Conservation (phyloP, 2,888 invertebrate genomes). For the Luffia ferchaultella region DNA sequence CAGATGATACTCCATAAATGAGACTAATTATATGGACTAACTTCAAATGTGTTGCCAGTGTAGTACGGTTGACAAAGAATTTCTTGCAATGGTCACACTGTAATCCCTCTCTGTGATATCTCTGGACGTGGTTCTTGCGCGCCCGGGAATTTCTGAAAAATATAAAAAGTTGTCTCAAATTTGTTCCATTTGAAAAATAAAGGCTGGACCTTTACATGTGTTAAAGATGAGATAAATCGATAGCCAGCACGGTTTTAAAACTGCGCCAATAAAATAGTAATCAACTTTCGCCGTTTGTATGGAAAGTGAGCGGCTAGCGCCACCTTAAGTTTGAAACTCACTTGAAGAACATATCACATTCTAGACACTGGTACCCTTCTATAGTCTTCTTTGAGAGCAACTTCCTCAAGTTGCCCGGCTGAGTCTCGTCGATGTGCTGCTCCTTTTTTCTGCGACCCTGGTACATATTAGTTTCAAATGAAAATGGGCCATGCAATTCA, state of each 20-base stretch:
- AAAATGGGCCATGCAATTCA: too few relatives aligned
- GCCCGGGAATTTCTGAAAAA: constrained; percentile 41
- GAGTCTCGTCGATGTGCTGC: constrained; percentile 7
- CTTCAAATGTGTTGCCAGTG: constrained; percentile 48
- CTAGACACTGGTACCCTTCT: constrained; percentile 50
- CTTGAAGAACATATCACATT: constrained; percentile 59
- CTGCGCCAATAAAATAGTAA: too few relatives aligned
- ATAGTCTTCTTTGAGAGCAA: constrained; percentile 51
- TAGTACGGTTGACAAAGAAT: constrained; percentile 47
- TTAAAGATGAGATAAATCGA: neutral
- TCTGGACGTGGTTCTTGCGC: constrained; percentile 45
- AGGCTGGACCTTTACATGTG: too few relatives aligned
- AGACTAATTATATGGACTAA: too few relatives aligned
- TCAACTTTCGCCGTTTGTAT: too few relatives aligned
- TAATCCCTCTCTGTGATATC: constrained; percentile 45
- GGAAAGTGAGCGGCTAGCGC: too few relatives aligned
- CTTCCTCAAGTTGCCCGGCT: constrained; percentile 40
- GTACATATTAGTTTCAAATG: too few relatives aligned
- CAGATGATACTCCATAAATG: too few relatives aligned
- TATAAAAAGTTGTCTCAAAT: neutral
- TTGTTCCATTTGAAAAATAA: too few relatives aligned
- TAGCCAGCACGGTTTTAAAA: too few relatives aligned
- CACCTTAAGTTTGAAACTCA: too few relatives aligned
- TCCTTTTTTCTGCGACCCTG: constrained; percentile 23
- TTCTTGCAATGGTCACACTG: constrained; percentile 56